Base-by-base conservation (phyloP, 2,797 vertebrate species). In the Halcyon leucocephala region DNA sequence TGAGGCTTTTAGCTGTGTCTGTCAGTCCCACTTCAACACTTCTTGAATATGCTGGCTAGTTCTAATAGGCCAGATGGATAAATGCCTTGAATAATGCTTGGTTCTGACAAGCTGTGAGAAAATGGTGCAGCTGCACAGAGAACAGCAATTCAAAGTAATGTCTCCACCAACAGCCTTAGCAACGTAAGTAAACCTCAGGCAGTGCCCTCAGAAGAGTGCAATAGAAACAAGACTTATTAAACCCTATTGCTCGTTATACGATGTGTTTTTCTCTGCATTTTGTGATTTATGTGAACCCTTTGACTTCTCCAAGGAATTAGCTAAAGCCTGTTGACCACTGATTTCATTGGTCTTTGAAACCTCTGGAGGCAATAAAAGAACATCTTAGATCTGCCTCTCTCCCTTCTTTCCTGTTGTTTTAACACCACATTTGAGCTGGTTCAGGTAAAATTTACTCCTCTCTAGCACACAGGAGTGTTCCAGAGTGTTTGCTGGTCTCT, bases 1-100 rank as follows among this genome's bases (percentile, higher is more conserved):
- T 29, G 41, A 86, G 67, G 88, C 89, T 94, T 95, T 92, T 85
- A 96, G 66, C 90, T 84, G 29, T 60, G 49, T 62, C 72, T 76
- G 6, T 83, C 70, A 86, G 62, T 31, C 42, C 64, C 74, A 89
- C 66, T 93, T 93, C 76, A 91, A 61, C 62, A 52, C 31, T 46
- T 72, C 17, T 28, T 22, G 26, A 82, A 39, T 39, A 58, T 39
- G 25, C 52, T 87, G 73, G 44, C 14, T 66, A 31, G 28, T 70
- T 80, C 39, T 86, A 89, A 86, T 49, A 54, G 55, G 18, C 14
- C 51, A 90, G 55, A 79, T 89, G 85, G 44, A 66, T 31, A 58
- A 42, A 58, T 78, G 55, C 55, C 37, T 89, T 6, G 11, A 82
- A 84, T 82, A 61, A 42, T 31, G 5, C 28, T 82, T 66, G 20